Base-by-base conservation (phyloP, 1,140 invertebrate genomes). In the Hyphantria cunea region DNA sequence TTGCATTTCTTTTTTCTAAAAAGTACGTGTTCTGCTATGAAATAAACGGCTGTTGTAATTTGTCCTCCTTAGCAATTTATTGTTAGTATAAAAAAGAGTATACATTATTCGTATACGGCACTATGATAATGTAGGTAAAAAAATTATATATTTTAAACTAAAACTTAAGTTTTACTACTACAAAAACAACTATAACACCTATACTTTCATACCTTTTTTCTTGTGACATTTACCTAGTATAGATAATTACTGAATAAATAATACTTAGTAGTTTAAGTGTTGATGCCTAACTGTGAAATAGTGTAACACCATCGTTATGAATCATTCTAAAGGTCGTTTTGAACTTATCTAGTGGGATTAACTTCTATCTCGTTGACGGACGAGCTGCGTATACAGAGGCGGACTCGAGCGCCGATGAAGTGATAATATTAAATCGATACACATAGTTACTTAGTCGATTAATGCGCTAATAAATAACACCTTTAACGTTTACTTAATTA, bases 301-400 rank as follows among this genome's bases (percentile, higher is more conserved):
- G 42, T 33, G 53, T 34, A 55, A 48, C 44, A 13, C n/a, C 32
- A 44, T 48, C 25, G 15, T 49, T 33, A 55, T 54, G 44, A 53
- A 48, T 63, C 51, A 63, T 48, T 47, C 33, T 12, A 63, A 53
- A 54, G 51, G 50, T 54, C 51, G 15, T 13, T 25, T 32, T 14
- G 11, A 49, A 39, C 44, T 44, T 63, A 47, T 54, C 42, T 48
- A 55, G 51, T 53, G 17, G 69, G 72, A 74, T 74, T 74, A 74
- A 72, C 64, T 61, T 58, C 59, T 71, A 67, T 55, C 63, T 75
- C 70, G 68, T 82, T 80, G 78, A 79, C 77, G 75, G 74, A 78
- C 72, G 59, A 68, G 62, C 55, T 68, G 60, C 54, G 47, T 61
- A 59, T 9, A 63, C 75, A 77, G 81, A 76, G 59, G 47, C 64